Base-by-base conservation (phyloP, 2,888 invertebrate genomes). In the Auanema sp. region DNA sequence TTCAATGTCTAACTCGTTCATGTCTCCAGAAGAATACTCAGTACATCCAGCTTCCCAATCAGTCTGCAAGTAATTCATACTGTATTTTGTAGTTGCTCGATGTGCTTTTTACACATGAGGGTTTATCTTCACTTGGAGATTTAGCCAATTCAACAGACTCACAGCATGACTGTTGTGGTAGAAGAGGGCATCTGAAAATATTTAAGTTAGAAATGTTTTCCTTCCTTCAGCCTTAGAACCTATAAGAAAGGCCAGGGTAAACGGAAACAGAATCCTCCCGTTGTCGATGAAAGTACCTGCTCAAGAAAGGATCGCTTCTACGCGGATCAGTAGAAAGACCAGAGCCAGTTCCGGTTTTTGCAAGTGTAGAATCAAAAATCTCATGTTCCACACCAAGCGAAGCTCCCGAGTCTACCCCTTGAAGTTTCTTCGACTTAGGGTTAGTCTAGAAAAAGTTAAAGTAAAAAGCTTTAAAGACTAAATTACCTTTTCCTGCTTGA, bases 251-350 rank as follows among this genome's bases (percentile, higher is more conserved):
- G 16, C 16, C 25, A 2, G 79, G 79, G 71, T 79, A 78, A 18
- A 60, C 54, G 11, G 77, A 74, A 14, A 65, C 42, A 10, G 78
- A 79, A 33, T 72, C 61, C 21, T 62, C 59, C 18, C 79, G 58
- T 52, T 80, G 79, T 14, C 72, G 69, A 54, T 76, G 75, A 66
- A 80, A 79, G 55, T 61, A 53, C 44, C 21, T 58, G 21, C 33
- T 18, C 44, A 58, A 2, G 6, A 42, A 18, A 21, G 63, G 47
- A 55, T 68, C 53, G 40, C 33, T 42, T 57, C 24, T 12, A 43
- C 64, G 33, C 43, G 25, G 33, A 14, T 62, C 57, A 21, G n/a
- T 40, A 18, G 40, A 40, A 0, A 33, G 18, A 8, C n/a, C 21
- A 16, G 18, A 10, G 14, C 16, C 16, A 5, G 50, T 52, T 33